A percentile compares a stretch with the other conserved stretches of the same genome.
Evolutionary conservation across 35 echinoderm and acorn worm genomes (phyloP).

Genomic region (Lytechinus pictus): DNA sequence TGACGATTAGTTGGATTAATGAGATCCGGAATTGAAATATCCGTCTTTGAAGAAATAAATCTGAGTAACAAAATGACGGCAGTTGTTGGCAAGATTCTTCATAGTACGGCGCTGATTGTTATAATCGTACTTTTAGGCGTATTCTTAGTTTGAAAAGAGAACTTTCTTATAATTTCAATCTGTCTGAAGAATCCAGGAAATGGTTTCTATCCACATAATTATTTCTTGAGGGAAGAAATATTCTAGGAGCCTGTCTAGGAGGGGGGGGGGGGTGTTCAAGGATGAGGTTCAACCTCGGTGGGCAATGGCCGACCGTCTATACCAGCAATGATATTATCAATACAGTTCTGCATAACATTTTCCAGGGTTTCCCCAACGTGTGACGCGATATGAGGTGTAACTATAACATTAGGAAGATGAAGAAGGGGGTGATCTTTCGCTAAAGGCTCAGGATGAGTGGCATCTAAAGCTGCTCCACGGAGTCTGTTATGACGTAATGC

Average conservation of each 20-base stretch:
- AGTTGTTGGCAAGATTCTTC: too few species aligned
- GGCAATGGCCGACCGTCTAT: slow-evolving; percentile 28
- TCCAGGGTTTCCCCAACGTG: slow-evolving; percentile 27
- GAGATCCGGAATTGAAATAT: too few species aligned
- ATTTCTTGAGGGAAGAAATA: too few species aligned
- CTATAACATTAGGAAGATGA: slow-evolving; percentile 63
- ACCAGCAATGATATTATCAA: slow-evolving; percentile 45
- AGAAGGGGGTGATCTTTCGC: slow-evolving; percentile 73
- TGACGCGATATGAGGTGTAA: slow-evolving; percentile 59
- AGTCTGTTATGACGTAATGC: slow-evolving; percentile 59
- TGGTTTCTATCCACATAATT: too few species aligned
- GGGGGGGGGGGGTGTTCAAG: background rate
- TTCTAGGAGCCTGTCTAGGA: background rate
- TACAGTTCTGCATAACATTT: slow-evolving; percentile 46
- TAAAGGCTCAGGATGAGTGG: slow-evolving; percentile 72
- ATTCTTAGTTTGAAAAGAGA: too few species aligned
- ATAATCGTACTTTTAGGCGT: too few species aligned
- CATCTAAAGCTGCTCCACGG: slow-evolving; percentile 69
- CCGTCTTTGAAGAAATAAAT: too few species aligned
- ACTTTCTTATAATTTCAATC: too few species aligned
- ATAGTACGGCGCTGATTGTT: too few species aligned
- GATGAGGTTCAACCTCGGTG: background rate
- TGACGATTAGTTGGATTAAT: too few species aligned
- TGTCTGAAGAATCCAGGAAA: too few species aligned
- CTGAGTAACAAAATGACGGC: too few species aligned